Evolutionary conservation across 2,888 invertebrate genomes (phyloP).

Genomic region (Dexiosoma caninum): DNA sequence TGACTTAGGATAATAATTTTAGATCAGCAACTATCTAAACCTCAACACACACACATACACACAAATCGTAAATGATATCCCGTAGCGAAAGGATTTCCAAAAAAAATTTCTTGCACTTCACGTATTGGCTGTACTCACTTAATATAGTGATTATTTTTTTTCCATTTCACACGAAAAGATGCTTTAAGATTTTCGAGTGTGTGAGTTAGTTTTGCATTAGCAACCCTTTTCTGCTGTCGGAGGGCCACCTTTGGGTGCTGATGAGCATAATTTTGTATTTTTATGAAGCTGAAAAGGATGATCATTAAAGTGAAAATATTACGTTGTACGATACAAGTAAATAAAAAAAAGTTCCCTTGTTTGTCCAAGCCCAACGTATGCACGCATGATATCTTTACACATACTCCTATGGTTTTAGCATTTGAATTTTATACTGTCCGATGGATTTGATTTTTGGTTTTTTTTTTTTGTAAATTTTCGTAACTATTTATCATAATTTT

Average conservation of each 20-base stretch:
- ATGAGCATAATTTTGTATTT: conserved; percentile 1
- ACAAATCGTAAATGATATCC: conserved; percentile 76
- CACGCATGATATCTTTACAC: neutral
- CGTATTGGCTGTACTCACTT: conserved; percentile 52
- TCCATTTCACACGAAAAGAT: neutral
- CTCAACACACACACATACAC: conserved; percentile 31
- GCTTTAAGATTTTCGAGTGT: conserved; percentile 7
- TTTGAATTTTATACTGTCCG: conserved; percentile 42
- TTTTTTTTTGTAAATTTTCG: conserved; percentile 38
- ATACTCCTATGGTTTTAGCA: neutral
- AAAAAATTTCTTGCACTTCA: conserved; percentile 32
- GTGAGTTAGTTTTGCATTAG: neutral
- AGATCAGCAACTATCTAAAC: neutral
- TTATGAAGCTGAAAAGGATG: neutral
- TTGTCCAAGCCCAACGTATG: conserved; percentile 38
- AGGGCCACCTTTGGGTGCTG: neutral
- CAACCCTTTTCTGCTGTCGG: conserved; percentile 45
- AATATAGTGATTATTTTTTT: conserved; percentile 11
- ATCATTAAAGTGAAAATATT: conserved; percentile 51
- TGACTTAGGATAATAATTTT: too few species aligned
- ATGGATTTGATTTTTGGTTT: conserved; percentile 32
- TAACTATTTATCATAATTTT: conserved; percentile 77
- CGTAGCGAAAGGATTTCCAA: conserved; percentile 75
- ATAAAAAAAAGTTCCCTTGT: conserved; percentile 63
- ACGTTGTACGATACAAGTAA: conserved; percentile 42